Evolutionary conservation across 2,888 invertebrate species (phyloP).

Genomic region (Bombyx huttoni): DNA sequence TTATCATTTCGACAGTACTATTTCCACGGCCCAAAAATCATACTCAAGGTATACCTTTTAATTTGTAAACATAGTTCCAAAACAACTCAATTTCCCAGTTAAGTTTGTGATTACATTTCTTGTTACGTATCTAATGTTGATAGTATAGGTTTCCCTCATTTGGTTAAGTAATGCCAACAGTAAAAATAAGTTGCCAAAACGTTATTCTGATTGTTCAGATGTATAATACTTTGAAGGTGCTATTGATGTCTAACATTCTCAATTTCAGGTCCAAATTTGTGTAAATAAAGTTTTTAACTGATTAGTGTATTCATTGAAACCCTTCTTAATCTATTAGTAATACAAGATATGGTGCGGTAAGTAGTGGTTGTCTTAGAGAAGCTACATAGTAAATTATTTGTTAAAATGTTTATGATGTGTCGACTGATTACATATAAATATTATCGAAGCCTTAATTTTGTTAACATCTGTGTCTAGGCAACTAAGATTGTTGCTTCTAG

Average conservation of each 20-base stretch:
- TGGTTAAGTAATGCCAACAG: neutral
- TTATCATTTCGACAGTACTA: constrained; percentile 10
- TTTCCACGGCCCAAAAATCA: neutral
- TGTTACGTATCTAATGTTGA: neutral
- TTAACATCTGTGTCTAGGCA: neutral
- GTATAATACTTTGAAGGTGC: constrained; percentile 3
- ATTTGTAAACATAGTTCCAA: constrained; percentile 3
- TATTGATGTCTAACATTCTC: constrained; percentile 2
- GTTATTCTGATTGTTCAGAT: constrained; percentile 4
- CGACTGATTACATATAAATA: no score
- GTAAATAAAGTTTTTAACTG: constrained; percentile 23
- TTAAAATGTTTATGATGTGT: no score
- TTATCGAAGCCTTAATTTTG: no score
- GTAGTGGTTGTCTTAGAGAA: neutral
- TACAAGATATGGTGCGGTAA: neutral
- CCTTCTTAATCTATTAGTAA: constrained; percentile 8
- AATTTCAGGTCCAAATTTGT: constrained; percentile 12
- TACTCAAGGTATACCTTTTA: neutral
- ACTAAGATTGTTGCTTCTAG: neutral
- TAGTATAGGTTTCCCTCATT: neutral
- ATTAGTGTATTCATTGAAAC: constrained; percentile 36
- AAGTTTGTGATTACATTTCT: neutral
- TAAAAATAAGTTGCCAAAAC: neutral
- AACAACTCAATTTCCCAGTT: neutral
- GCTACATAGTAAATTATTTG: neutral